These are phyloP conservation scores for Bombus superbus DNA, from an alignment of 1,140 invertebrate genomes.

Conservation along the genomic window DNA sequence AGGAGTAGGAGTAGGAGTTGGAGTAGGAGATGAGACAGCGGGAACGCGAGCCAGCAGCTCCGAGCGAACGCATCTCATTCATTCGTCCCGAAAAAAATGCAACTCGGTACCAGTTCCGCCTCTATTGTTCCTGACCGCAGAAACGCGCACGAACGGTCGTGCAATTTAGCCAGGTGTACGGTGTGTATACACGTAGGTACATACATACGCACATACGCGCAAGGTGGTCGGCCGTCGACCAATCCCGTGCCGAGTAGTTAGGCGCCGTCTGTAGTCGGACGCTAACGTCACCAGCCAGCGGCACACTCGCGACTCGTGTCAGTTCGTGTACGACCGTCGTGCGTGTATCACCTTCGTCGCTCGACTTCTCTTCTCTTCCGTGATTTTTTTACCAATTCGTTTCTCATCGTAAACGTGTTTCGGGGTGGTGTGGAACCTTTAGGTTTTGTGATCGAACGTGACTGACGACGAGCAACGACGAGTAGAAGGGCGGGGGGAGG, in stretches of 20 bases:
- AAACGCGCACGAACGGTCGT: conserved; percentile 23
- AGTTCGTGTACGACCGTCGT: conserved; percentile 51
- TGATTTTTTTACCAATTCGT: no score
- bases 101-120: conserved; percentile 30
- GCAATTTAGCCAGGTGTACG: conserved; percentile 36
- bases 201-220: background rate
- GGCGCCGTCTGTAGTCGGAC: conserved; percentile 55
- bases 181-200: background rate
- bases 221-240: conserved; percentile 49
- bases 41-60: background rate
- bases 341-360: background rate
- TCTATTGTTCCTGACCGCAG: conserved; percentile 42
- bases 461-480: background rate
- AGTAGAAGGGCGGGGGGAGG: background rate
- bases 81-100: conserved; percentile 17
- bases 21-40: background rate
- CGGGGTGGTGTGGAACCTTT: background rate
- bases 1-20: no score
- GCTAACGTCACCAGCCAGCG: background rate
- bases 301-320: conserved; percentile 18
- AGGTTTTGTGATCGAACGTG: conserved; percentile 6
- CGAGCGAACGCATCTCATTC: conserved; percentile 35
- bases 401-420: background rate
- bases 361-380: background rate
- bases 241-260: conserved; percentile 51